phyloP scores from a whole-genome alignment of 2,797 vertebrate species.

The Trichosurus vulpecula region DNA sequence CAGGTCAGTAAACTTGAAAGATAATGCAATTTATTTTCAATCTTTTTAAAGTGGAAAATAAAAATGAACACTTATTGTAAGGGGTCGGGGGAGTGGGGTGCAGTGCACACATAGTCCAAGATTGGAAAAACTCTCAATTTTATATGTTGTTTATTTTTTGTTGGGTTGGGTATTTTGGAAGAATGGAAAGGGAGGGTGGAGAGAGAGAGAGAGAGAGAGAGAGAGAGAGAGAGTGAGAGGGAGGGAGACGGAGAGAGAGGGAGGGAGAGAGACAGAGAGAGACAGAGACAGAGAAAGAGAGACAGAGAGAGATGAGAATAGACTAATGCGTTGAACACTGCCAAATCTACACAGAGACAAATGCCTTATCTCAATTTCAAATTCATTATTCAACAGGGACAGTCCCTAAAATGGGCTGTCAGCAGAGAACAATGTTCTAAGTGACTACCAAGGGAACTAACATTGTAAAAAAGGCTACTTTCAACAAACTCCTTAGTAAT shows the following conservation, averaged over 20 bases:
- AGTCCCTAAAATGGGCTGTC: slow-evolving; percentile 70
- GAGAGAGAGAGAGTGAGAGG: slow-evolving; percentile 17
- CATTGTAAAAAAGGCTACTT: slow-evolving; percentile 18
- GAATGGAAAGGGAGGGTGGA: slow-evolving; percentile 10
- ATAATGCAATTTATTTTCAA: slow-evolving; percentile 65
- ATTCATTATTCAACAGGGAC: slow-evolving; percentile 73
- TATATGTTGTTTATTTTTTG: slow-evolving; percentile 7
- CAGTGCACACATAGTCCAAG: not conserved
- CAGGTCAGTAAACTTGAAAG: slow-evolving; percentile 65
- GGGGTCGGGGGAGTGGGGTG: accelerated
- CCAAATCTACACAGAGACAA: slow-evolving; percentile 71
- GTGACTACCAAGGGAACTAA: slow-evolving; percentile 54
- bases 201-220: slow-evolving; percentile 18
- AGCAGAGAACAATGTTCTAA: slow-evolving; percentile 52
- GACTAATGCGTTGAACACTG: slow-evolving; percentile 45
- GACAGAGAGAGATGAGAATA: slow-evolving; percentile 31
- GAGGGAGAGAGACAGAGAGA: slow-evolving; percentile 40
- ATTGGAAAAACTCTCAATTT: slow-evolving; percentile 40
- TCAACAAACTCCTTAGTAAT: slow-evolving; percentile 57
- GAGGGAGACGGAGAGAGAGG: slow-evolving; percentile 19
- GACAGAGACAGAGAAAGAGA: slow-evolving; percentile 12
- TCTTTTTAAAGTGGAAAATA: slow-evolving; percentile 56
- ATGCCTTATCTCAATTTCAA: slow-evolving; percentile 64
- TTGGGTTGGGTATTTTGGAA: not conserved
- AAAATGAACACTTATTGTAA: slow-evolving; percentile 9